Evolutionary conservation across 2,113 vertebrate species (phyloP).

Genomic region (Mionectes macconnelli): DNA sequence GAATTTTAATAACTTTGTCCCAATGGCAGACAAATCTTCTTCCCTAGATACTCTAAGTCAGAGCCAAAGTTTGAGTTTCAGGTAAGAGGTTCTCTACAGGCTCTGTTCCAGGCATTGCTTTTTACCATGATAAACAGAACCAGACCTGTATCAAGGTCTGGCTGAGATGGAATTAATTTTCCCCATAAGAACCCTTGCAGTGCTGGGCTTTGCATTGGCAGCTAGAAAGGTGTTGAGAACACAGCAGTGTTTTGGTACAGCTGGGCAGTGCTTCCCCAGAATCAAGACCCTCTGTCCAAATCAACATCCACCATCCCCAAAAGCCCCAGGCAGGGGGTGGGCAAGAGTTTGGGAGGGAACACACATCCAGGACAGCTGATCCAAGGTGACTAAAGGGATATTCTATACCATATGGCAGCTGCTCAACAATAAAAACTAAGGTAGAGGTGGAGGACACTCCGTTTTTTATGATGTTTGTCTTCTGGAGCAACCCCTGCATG

Average conservation of each 20-base stretch:
- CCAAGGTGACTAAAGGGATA: neutral
- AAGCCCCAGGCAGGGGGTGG: neutral
- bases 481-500: neutral
- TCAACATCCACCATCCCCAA: neutral
- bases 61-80: neutral
- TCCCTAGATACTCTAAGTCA: neutral
- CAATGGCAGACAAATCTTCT: neutral
- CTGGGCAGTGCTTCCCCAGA: neutral
- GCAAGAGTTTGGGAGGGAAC: too few species aligned
- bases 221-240: neutral
- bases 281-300: neutral
- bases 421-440: neutral
- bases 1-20: neutral
- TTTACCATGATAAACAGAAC: neutral
- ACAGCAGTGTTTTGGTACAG: neutral
- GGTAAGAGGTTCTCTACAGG: neutral
- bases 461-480: neutral
- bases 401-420: neutral
- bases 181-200: accelerated
- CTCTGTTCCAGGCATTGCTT: neutral
- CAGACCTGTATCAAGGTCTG: neutral
- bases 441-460: accelerated
- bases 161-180: neutral
- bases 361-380: neutral
- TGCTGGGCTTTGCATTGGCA: neutral